Conservation (phyloP, 1,140 invertebrate genomes). For the Polypedilum vanderplanki region DNA sequence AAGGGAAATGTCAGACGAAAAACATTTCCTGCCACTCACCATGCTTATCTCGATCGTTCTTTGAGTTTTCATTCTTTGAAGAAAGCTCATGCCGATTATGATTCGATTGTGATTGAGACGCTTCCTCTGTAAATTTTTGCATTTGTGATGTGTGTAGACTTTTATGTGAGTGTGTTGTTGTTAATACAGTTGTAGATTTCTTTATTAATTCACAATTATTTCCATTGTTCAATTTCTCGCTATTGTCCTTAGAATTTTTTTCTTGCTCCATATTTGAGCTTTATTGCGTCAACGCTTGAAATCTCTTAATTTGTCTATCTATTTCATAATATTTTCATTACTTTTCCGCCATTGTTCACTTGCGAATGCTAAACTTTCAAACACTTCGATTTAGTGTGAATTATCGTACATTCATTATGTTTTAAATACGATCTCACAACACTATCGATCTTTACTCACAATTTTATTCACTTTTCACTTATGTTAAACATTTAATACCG, state of each 20-base stretch:
- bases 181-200: neutral
- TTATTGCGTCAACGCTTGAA: neutral
- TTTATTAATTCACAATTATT: neutral
- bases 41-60: neutral
- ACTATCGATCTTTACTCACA: neutral
- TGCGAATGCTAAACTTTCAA: no score
- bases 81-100: neutral
- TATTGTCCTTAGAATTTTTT: neutral
- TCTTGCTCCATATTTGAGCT: neutral
- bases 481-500: neutral
- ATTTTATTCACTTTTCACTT: neutral
- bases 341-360: constrained; percentile 7
- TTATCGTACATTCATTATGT: neutral
- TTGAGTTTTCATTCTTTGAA: neutral
- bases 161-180: neutral
- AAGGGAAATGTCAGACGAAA: neutral
- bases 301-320: neutral
- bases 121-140: neutral
- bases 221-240: neutral
- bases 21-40: neutral
- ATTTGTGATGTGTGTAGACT: constrained; percentile 5
- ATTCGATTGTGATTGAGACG: neutral
- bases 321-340: neutral
- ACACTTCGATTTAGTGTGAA: no score
- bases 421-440: neutral